These are phyloP conservation scores for Bugula neritina DNA, from an alignment of 2,888 invertebrate species.

Conservation along the genomic window DNA sequence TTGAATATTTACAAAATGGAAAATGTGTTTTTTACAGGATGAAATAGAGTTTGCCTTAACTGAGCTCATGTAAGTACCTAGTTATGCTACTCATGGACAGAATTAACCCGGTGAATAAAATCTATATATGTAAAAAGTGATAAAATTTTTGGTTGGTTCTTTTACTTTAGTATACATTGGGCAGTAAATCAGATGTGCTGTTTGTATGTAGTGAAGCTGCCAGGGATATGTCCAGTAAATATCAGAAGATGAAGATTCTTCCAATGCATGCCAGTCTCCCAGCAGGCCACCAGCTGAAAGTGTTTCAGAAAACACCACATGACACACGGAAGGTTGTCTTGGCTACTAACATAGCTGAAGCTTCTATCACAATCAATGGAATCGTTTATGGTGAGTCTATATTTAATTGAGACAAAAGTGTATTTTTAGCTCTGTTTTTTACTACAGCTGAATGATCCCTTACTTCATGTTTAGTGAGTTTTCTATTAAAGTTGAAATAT, in stretches of 20 bases:
- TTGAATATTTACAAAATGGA: too few species aligned
- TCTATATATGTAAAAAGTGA: too few species aligned
- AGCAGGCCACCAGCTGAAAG: conserved; percentile 66
- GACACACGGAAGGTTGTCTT: conserved; percentile 80
- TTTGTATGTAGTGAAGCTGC: not conserved
- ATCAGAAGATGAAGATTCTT: conserved; percentile 61
- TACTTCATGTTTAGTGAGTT: too few species aligned
- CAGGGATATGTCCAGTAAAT: conserved; percentile 24
- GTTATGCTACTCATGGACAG: too few species aligned
- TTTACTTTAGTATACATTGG: too few species aligned
- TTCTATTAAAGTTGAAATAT: too few species aligned
- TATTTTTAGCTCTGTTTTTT: too few species aligned
- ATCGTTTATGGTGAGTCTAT: conserved; percentile 72
- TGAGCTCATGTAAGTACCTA: conserved; percentile 49
- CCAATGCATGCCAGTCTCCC: conserved; percentile 89
- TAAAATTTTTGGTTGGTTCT: too few species aligned
- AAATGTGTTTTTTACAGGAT: conserved; percentile 70
- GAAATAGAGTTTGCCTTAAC: conserved; percentile 73
- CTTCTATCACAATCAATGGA: conserved; percentile 89
- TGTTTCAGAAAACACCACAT: conserved; percentile 66
- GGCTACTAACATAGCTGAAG: conserved; percentile 94
- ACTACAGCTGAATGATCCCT: too few species aligned
- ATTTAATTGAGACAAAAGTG: too few species aligned
- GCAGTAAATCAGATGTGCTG: too few species aligned
- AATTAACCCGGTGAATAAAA: too few species aligned